These are phyloP conservation scores for Lipophrys pholis DNA, from an alignment of 2,113 vertebrate genomes.

Conservation along the genomic window DNA sequence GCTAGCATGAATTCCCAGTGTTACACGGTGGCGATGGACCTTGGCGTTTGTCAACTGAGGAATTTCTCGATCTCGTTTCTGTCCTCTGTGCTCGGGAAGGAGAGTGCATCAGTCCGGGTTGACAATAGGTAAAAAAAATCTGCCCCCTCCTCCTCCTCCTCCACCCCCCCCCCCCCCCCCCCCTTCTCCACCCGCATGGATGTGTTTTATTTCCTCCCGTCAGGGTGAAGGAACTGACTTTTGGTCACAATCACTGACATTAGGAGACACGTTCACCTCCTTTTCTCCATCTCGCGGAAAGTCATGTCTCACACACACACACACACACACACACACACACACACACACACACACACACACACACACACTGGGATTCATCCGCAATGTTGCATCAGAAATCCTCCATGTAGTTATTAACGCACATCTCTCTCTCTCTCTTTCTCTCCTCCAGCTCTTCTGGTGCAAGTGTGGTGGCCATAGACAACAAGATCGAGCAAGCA, in stretches of 20 bases:
- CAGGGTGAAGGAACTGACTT: too few relatives aligned
- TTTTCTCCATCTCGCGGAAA: too few relatives aligned
- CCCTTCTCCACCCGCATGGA: too few relatives aligned
- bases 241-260: too few relatives aligned
- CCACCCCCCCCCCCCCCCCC: too few relatives aligned
- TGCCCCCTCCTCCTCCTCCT: background rate
- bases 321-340: too few relatives aligned
- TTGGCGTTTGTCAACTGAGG: slow-evolving; percentile 94
- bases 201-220: too few relatives aligned
- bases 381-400: slow-evolving; percentile 7
- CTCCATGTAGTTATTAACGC: background rate
- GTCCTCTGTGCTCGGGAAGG: slow-evolving; percentile 92
- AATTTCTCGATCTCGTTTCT: slow-evolving; percentile 96
- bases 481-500: slow-evolving; percentile 99
- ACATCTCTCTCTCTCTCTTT: background rate
- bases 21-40: slow-evolving; percentile 95
- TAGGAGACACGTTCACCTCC: too few relatives aligned
- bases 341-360: too few relatives aligned
- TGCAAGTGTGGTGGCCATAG: slow-evolving; percentile 96
- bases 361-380: too few relatives aligned
- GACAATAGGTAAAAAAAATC: slow-evolving; percentile 88
- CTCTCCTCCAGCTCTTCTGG: slow-evolving; percentile 89
- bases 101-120: slow-evolving; percentile 87
- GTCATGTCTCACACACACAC: too few relatives aligned
- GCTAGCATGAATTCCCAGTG: slow-evolving; percentile 90